Percentiles rank a stretch among this genome's conserved stretches.
phyloP scores from a whole-genome alignment of 2,797 vertebrate species.

The Eulemur coronatus region DNA sequence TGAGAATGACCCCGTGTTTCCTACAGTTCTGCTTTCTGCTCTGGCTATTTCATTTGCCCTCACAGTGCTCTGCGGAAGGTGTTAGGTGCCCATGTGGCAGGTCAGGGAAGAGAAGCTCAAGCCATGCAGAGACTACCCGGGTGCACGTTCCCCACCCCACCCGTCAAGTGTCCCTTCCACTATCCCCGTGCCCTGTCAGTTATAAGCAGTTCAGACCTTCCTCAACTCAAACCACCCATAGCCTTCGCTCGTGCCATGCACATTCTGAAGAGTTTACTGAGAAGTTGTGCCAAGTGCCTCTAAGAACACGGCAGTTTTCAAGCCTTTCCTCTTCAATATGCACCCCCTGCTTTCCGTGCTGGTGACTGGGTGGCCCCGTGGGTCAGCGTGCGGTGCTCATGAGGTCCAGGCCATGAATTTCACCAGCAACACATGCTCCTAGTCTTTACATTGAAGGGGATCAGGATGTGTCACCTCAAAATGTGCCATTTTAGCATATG shows the following conservation, averaged over 20 bases:
- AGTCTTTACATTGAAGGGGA: background rate
- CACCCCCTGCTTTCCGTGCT: background rate
- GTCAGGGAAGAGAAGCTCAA: background rate
- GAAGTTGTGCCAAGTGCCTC: background rate
- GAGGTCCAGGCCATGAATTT: background rate
- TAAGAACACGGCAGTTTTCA: background rate
- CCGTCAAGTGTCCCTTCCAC: background rate
- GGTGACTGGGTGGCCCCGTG: background rate
- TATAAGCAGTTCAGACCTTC: background rate
- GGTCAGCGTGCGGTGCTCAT: background rate
- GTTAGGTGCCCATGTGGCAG: too few relatives aligned
- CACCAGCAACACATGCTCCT: background rate
- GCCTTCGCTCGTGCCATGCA: background rate
- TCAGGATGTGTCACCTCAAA: background rate
- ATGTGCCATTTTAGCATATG: background rate
- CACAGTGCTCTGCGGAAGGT: background rate
- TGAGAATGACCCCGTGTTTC: background rate
- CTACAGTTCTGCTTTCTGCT: background rate
- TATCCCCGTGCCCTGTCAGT: background rate
- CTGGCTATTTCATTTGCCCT: background rate
- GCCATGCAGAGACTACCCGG: fast-evolving
- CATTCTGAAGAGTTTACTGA: background rate
- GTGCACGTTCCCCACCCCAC: too few relatives aligned
- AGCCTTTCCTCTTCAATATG: background rate
- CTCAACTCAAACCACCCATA: background rate